Evolutionary conservation across 2,888 invertebrate species (phyloP), one percentile per base, ranked within the genome.

Genomic region (Aphodius granarius): DNA sequence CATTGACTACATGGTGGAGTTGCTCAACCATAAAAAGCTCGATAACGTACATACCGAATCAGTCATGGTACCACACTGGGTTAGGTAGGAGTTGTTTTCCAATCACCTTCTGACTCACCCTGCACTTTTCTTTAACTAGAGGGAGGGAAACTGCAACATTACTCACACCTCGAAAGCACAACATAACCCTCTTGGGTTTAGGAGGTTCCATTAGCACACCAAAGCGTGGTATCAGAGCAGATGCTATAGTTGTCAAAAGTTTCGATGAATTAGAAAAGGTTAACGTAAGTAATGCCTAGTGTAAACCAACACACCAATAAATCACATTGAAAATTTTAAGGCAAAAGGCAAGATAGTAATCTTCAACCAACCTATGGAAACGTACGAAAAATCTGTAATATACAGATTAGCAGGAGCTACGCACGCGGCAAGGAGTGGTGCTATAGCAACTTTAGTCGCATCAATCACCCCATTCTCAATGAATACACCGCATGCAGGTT

Each of bases 381-480:
- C 87, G 0, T 96, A 96, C 83, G 90, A 91, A 0, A 87, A 89
- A 81, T 92, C 94, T 0, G 94, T 92, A 0, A 78, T 84, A 71
- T 95, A 95, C 84, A 89, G 95, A 81, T 84, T 86, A 2, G 83
- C 85, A 22, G 94, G 94, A 18, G 95, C 95, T 0, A 85, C 89
- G 0, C 90, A 88, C 84, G 95, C 95, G 2, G 90, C 94, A 0
- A 89, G 90, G 83, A 90, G 91, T 80, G 95, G 95, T 5, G 96
- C 94, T 0, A 90, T 94, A 6, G 95, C 94, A 0, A 90, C 92
- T 13, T 87, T 96, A 78, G 90, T 95, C 5, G 89, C 93, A 77
- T 95, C 95, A 0, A 89, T 95, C 5, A 91, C 95, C 0, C 94
- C 94, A 0, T 93, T 92, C 84, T 95, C 95, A 0, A 90, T 95